Percentiles rank a stretch among this genome's conserved stretches.
phyloP scores from a whole-genome alignment of 2,113 vertebrate genomes.

The Catharus minimus region DNA sequence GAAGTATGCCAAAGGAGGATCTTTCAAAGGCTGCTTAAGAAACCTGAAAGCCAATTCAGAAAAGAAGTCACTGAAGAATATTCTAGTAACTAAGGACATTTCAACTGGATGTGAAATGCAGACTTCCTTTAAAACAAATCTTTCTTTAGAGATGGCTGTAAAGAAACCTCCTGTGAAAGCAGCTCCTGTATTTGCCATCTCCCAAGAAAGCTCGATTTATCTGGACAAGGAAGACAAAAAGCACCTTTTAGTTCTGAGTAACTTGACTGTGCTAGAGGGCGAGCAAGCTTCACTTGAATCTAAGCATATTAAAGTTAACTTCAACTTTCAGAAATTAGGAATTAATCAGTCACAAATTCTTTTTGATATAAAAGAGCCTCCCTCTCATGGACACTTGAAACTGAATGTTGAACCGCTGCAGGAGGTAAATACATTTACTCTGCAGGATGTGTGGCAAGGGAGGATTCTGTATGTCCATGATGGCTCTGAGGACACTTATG shows the following conservation, averaged over 20 bases:
- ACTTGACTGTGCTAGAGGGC: slow-evolving; percentile 84
- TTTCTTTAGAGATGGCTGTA: background rate
- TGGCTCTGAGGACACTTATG: slow-evolving; percentile 82
- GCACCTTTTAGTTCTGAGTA: slow-evolving; percentile 78
- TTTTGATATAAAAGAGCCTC: slow-evolving; percentile 81
- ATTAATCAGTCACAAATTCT: slow-evolving; percentile 84
- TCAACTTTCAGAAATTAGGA: slow-evolving; percentile 82
- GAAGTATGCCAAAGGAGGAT: slow-evolving; percentile 80
- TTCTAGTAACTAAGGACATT: slow-evolving; percentile 85
- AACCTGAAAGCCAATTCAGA: slow-evolving; percentile 78
- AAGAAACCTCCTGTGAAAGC: slow-evolving; percentile 16
- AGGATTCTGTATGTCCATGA: slow-evolving; percentile 87
- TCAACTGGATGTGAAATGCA: slow-evolving; percentile 85
- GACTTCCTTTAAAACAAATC: slow-evolving; percentile 38
- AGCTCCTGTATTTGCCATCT: slow-evolving; percentile 37
- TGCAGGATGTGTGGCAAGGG: slow-evolving; percentile 84
- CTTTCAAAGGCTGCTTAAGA: slow-evolving; percentile 90
- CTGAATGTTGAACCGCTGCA: slow-evolving; percentile 72
- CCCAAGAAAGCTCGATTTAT: slow-evolving; percentile 42
- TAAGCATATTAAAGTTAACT: slow-evolving; percentile 83
- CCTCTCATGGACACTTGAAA: slow-evolving; percentile 79
- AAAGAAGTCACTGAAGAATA: slow-evolving; percentile 79
- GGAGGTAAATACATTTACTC: slow-evolving; percentile 79
- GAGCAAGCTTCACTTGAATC: slow-evolving; percentile 79
- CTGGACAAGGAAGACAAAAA: slow-evolving; percentile 64